phyloP scores from a whole-genome alignment of 2,113 vertebrate species.

The Periophthalmodon schlosseri region DNA sequence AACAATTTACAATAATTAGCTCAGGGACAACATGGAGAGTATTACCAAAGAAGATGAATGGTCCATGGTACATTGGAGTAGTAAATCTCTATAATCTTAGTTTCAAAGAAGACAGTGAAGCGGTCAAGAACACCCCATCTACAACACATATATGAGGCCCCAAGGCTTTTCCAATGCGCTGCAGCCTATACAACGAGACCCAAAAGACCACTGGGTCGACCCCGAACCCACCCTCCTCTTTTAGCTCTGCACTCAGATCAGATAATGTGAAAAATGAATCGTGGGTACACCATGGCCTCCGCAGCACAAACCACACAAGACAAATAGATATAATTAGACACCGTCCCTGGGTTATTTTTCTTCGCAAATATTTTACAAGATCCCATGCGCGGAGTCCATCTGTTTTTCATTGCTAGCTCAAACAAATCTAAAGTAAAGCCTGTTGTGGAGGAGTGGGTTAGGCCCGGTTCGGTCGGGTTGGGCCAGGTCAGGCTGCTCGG shows the following conservation, averaged over 20 bases:
- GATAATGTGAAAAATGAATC: conserved; percentile 79
- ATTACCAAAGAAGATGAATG: conserved; percentile 49
- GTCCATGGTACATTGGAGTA: conserved; percentile 29
- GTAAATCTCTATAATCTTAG: conserved; percentile 47
- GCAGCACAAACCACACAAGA: conserved; percentile 76
- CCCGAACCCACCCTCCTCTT: conserved; percentile 50
- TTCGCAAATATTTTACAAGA: conserved; percentile 83
- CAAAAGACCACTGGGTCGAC: conserved; percentile 24
- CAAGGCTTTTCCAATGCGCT: conserved; percentile 38
- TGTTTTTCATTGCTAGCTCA: conserved; percentile 82
- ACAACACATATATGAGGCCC: conserved; percentile 40
- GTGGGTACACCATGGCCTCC: conserved; percentile 71
- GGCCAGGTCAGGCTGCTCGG: conserved; percentile 58
- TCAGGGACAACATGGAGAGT: conserved; percentile 1
- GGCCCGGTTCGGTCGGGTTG: conserved; percentile 46
- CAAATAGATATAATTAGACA: conserved; percentile 82
- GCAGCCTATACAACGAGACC: conserved; percentile 43
- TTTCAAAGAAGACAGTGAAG: conserved; percentile 36
- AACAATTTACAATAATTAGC: background rate
- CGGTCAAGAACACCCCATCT: conserved; percentile 50
- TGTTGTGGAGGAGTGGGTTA: conserved; percentile 63
- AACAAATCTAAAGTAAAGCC: conserved; percentile 69
- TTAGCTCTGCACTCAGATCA: conserved; percentile 64
- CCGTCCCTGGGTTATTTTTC: conserved; percentile 83
- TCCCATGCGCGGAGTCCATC: conserved; percentile 70